Percentiles rank a stretch among this genome's conserved stretches.
phyloP scores from a whole-genome alignment of 2,888 invertebrate species.

The Andrena bicolor region DNA sequence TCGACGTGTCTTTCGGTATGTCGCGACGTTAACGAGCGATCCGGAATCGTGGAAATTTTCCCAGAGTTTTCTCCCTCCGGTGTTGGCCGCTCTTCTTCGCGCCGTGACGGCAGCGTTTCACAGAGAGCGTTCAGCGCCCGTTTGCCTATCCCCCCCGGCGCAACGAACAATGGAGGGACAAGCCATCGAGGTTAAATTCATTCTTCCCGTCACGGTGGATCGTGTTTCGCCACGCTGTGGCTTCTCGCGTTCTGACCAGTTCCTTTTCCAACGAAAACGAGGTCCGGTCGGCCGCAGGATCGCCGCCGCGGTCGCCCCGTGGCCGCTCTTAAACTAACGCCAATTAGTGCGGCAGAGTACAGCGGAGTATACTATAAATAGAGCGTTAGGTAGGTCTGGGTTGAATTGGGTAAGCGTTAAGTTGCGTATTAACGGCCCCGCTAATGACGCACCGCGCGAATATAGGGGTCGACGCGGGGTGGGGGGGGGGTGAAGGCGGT shows the following conservation, averaged over 20 bases:
- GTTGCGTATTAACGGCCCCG: slow-evolving; percentile 59
- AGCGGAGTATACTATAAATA: slow-evolving; percentile 66
- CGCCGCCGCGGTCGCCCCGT: slow-evolving; percentile 32
- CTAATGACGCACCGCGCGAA: slow-evolving; percentile 54
- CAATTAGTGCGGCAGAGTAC: slow-evolving; percentile 65
- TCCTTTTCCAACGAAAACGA: slow-evolving; percentile 34
- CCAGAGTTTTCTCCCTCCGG: neutral
- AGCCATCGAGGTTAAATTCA: neutral
- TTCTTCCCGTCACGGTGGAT: neutral
- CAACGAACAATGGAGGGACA: slow-evolving; percentile 9
- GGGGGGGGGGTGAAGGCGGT: neutral
- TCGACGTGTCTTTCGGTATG: slow-evolving; percentile 40
- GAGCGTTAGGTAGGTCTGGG: slow-evolving; percentile 70
- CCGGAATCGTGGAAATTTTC: slow-evolving; percentile 18
- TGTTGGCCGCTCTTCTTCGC: slow-evolving; percentile 11
- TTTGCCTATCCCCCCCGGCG: neutral
- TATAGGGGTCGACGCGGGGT: too few species aligned
- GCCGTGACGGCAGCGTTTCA: slow-evolving; percentile 3
- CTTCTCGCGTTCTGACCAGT: neutral
- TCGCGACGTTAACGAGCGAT: slow-evolving; percentile 45
- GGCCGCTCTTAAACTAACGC: slow-evolving; percentile 68
- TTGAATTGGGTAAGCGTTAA: slow-evolving; percentile 69
- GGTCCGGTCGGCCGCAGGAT: slow-evolving; percentile 50
- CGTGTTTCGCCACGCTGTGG: neutral
- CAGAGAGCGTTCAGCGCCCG: neutral